Percentiles rank a stretch among this genome's conserved stretches.
These are phyloP conservation scores for Agriotes lineatus DNA, from an alignment of 2,888 invertebrate genomes.

Conservation along the genomic window DNA sequence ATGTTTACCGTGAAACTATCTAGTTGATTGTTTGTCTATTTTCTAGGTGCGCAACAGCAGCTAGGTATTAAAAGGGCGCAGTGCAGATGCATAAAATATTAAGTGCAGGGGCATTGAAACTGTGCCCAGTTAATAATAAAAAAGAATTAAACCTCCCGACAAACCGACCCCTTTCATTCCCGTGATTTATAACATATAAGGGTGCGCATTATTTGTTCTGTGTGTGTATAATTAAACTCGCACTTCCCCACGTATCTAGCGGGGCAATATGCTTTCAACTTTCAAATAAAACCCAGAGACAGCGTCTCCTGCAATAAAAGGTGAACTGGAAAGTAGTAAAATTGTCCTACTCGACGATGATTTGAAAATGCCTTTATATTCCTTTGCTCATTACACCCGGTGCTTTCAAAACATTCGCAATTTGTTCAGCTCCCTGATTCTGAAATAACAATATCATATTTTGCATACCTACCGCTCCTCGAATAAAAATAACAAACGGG, in stretches of 20 bases:
- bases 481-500: constrained; percentile 55
- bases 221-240: constrained; percentile 58
- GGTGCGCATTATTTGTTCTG: constrained; percentile 50
- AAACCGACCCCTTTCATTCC: constrained; percentile 46
- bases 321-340: constrained; percentile 34
- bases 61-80: constrained; percentile 26
- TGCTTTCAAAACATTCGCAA: constrained; percentile 47
- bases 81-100: constrained; percentile 37
- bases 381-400: constrained; percentile 44
- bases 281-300: constrained; percentile 47
- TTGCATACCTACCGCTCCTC: constrained; percentile 46
- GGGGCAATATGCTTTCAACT: constrained; percentile 57
- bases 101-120: constrained; percentile 30
- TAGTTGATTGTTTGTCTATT: neutral
- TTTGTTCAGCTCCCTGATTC: constrained; percentile 49
- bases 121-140: constrained; percentile 50
- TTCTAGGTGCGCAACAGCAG: constrained; percentile 6
- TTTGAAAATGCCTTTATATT: constrained; percentile 43
- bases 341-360: constrained; percentile 44
- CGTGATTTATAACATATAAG: constrained; percentile 51
- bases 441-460: constrained; percentile 54
- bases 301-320: constrained; percentile 25
- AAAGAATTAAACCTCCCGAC: constrained; percentile 45
- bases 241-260: constrained; percentile 52
- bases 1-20: neutral